A percentile compares a stretch with the other conserved stretches of the same genome.
Conservation (phyloP, 2,888 invertebrate genomes). For the Syrphus vitripennis region DNA sequence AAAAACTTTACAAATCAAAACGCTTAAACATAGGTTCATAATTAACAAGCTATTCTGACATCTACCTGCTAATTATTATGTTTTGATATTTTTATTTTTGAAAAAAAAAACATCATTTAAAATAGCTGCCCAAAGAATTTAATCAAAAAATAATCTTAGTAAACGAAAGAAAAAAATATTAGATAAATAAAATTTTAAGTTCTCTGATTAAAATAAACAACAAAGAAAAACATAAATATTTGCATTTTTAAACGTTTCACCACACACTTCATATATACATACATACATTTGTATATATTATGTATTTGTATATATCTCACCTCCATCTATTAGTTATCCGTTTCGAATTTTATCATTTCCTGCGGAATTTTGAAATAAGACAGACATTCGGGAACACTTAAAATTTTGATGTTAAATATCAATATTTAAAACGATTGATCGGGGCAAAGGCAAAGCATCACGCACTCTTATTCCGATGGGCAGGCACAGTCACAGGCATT, state of each 20-base stretch:
- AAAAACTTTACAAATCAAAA: too few species aligned
- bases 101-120: background rate
- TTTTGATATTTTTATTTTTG: too few species aligned
- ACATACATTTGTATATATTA: background rate
- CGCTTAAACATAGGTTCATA: too few species aligned
- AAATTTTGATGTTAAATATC: constrained; percentile 49
- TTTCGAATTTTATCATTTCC: constrained; percentile 43
- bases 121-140: constrained; percentile 11
- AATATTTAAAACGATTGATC: constrained; percentile 46
- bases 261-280: background rate
- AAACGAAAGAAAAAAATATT: background rate
- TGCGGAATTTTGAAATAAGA: constrained; percentile 10
- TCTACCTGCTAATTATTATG: too few species aligned
- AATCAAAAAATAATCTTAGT: background rate
- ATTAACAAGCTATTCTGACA: too few species aligned
- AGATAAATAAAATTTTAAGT: background rate
- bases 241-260: constrained; percentile 3
- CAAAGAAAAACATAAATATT: constrained; percentile 24
- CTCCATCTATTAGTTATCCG: constrained; percentile 64
- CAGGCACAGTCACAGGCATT: background rate
- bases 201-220: constrained; percentile 21
- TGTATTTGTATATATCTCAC: constrained; percentile 11
- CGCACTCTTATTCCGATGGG: constrained; percentile 49
- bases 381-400: constrained; percentile 34
- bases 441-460: background rate